Percentiles rank a stretch among this genome's conserved stretches.
phyloP scores from a whole-genome alignment of 2,797 vertebrate species.

The Dendrocincla fuliginosa region DNA sequence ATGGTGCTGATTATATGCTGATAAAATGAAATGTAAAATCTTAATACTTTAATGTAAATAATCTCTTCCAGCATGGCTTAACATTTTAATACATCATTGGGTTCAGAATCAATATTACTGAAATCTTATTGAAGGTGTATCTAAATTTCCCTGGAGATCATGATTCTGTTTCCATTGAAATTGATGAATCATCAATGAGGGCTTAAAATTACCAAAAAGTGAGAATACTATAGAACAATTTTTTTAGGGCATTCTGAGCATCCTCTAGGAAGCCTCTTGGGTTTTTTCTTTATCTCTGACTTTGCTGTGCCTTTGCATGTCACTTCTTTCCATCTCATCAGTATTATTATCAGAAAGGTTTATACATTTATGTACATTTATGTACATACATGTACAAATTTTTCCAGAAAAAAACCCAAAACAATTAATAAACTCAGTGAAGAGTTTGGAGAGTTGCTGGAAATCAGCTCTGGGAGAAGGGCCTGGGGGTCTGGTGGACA shows the following conservation, averaged over 20 bases:
- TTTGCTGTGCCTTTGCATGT: neutral
- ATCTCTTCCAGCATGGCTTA: neutral
- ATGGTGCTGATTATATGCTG: neutral
- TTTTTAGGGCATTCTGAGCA: neutral
- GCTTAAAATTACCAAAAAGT: neutral
- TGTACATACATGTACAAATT: too few relatives aligned
- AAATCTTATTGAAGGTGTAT: neutral
- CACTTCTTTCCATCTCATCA: neutral
- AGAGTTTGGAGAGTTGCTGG: neutral
- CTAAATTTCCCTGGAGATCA: neutral
- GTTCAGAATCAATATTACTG: neutral
- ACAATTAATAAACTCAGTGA: neutral
- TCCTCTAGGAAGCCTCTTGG: neutral
- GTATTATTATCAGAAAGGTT: neutral
- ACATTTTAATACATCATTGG: neutral
- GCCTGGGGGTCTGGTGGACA: neutral
- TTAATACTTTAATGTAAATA: slow-evolving; percentile 1
- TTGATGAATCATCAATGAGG: neutral
- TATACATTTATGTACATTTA: too few relatives aligned
- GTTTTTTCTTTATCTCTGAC: neutral
- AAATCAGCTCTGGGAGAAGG: neutral
- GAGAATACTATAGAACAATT: neutral
- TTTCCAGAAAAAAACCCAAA: neutral
- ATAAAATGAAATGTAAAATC: neutral
- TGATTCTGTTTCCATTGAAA: neutral